A percentile compares a stretch with the other conserved stretches of the same genome.
phyloP scores from a whole-genome alignment of 2,113 vertebrate genomes.

The Nannospalax galili region DNA sequence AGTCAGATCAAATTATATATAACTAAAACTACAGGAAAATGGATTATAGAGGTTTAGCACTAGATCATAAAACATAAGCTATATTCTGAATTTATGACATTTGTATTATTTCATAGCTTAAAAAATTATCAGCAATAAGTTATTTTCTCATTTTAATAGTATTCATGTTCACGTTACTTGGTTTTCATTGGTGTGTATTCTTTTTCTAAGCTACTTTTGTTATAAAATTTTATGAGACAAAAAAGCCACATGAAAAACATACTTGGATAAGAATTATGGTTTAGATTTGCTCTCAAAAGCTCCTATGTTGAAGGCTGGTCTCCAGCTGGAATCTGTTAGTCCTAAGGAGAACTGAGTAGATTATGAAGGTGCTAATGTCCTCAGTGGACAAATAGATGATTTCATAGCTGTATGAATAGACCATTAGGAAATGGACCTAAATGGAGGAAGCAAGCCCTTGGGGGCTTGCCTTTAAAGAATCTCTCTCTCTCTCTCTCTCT shows the following conservation, averaged over 20 bases:
- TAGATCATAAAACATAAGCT: background rate
- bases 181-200: background rate
- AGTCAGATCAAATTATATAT: background rate
- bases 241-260: background rate
- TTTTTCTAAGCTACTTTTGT: slow-evolving; percentile 6
- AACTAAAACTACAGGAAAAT: background rate
- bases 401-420: background rate
- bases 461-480: background rate
- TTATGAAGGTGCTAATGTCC: background rate
- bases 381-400: background rate
- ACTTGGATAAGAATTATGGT: background rate
- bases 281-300: background rate
- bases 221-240: background rate
- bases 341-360: background rate
- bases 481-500: accelerated
- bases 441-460: background rate
- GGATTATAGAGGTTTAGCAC: no score
- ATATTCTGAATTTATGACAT: background rate
- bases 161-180: background rate
- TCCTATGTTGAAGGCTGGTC: background rate
- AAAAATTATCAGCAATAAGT: background rate
- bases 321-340: background rate
- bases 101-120: background rate
- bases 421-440: background rate
- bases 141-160: background rate